phyloP scores from a whole-genome alignment of 64 coral and sea anemone genomes.

The Astreopora myriophthalma region DNA sequence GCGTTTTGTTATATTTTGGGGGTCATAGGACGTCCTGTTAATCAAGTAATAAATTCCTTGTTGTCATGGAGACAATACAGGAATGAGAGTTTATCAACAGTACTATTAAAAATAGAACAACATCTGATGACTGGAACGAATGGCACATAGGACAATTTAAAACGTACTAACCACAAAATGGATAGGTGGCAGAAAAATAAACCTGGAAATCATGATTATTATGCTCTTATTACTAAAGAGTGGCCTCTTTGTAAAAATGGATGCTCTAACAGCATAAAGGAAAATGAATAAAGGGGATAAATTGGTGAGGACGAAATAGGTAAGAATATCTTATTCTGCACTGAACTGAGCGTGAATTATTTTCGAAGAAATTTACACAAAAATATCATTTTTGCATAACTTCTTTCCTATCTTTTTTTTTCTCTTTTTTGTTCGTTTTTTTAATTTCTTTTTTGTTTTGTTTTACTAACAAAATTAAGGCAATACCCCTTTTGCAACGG shows the following conservation, averaged over 20 bases:
- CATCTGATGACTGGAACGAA: background rate
- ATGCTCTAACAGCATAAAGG: background rate
- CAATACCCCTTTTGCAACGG: too few species aligned
- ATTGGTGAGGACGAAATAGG: constrained; percentile 31
- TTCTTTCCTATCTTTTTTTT: too few species aligned
- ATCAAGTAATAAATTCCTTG: background rate
- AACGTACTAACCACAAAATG: background rate
- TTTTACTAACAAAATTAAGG: too few species aligned
- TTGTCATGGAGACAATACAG: background rate
- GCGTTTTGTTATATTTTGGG: too few species aligned
- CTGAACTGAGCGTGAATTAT: too few species aligned
- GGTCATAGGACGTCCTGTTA: background rate
- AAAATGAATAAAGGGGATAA: background rate
- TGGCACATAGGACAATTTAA: background rate
- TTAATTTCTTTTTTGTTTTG: too few species aligned
- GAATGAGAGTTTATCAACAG: background rate
- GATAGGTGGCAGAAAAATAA: background rate
- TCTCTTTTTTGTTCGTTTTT: too few species aligned
- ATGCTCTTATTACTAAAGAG: background rate
- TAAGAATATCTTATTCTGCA: too few species aligned
- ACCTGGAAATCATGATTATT: background rate
- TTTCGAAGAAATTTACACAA: too few species aligned
- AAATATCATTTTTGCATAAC: too few species aligned
- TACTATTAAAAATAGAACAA: background rate
- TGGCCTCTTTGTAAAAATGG: background rate